Base-by-base conservation (phyloP, 92 coral and sea anemone species). In the Diadumene lineata region DNA sequence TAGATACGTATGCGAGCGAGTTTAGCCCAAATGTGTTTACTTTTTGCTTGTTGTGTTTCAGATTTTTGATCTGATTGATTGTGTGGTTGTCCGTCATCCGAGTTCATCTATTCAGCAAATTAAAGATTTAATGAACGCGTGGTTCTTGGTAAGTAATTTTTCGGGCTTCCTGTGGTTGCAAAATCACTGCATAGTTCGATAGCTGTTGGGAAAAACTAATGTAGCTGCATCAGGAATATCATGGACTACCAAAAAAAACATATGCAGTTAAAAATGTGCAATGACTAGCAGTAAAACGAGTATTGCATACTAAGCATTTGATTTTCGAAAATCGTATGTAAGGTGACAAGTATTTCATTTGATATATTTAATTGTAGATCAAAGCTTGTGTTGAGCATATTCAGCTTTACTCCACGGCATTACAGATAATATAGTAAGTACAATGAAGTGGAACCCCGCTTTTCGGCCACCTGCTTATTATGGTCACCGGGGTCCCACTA, bases 31-130 rank as follows among this genome's bases (percentile, higher is more conserved):
- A n/a, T 33, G 1, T 28, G 31, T 29, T 11, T 31, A 28, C 7
- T 17, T 22, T 32, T 8, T 10, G 31, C 23, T 58, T 58, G 11
- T 10, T 9, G 4, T 58, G 7, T 50, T 26, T 51, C 50, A 89
- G 94, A 29, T 85, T 70, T 75, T 89, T 34, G 87, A 69, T 75
- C 60, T 89, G 0, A 22, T 89, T 31, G 94, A 89, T 78, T 58
- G 72, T 8, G 76, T 63, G 27, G 78, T 86, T 67, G 38, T 79
- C 25, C 82, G 74, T 23, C 64, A 81, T 21, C 86, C 84, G 17
- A 74, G 11, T 34, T 70, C 77, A 25, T 74, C 94, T 22, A 68
- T 75, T 11, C 21, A 74, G 2, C 72, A 79, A 55, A 43, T 85
- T n/a, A 78, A 67, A 66, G 60, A 27, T 15, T 28, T 72, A 16